Percentiles rank a stretch among this genome's conserved stretches.
phyloP scores from a whole-genome alignment of 1,140 invertebrate species.

The Philaenus spumarius region DNA sequence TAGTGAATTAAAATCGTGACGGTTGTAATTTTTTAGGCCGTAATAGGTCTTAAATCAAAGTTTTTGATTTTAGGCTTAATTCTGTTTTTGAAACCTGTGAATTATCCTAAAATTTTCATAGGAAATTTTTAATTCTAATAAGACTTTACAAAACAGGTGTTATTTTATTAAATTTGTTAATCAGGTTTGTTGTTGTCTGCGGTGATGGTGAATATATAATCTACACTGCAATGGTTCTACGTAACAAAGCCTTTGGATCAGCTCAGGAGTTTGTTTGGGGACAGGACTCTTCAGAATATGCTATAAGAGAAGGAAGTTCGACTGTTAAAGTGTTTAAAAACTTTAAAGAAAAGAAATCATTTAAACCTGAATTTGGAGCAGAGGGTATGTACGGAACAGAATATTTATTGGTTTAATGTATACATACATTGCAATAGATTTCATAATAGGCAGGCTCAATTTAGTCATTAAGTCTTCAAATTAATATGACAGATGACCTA shows the following conservation, averaged over 20 bases:
- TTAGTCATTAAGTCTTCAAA: no score
- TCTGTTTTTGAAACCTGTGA: no score
- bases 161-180: no score
- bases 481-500: no score
- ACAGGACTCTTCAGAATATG: conserved; percentile 91
- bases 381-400: conserved; percentile 55
- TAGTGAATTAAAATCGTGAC: no score
- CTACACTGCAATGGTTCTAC: conserved; percentile 96
- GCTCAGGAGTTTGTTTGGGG: conserved; percentile 99
- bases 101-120: no score
- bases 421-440: background rate
- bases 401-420: background rate
- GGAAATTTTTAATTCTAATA: no score
- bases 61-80: no score
- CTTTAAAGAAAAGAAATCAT: conserved; percentile 94
- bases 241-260: conserved; percentile 97
- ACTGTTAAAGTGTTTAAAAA: conserved; percentile 96
- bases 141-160: no score
- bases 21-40: no score
- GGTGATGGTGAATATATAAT: conserved; percentile 99
- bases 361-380: conserved; percentile 93
- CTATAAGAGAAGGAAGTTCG: conserved; percentile 83
- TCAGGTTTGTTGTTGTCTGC: conserved; percentile 96
- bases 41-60: no score
- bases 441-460: background rate